Conservation (phyloP, 1,140 invertebrate genomes). For the Nixonia krombeini region DNA sequence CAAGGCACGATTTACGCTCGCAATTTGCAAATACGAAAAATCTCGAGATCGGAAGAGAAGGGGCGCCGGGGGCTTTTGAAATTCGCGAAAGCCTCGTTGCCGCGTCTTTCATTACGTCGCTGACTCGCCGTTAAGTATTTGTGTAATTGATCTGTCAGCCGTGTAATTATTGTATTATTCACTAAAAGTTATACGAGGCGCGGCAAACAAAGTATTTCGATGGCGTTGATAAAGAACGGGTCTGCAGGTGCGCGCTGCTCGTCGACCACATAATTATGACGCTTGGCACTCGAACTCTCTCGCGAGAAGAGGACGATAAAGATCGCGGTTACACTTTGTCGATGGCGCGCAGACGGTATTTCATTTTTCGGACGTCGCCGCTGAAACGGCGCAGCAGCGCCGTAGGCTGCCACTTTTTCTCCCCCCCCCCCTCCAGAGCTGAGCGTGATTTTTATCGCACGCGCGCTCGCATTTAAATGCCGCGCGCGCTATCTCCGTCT, state of each 20-base stretch:
- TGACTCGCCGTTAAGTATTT: conserved; percentile 33
- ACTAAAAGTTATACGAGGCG: conserved; percentile 37
- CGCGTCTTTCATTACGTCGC: conserved; percentile 22
- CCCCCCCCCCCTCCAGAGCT: too few species aligned
- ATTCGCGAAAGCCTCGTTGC: conserved; percentile 31
- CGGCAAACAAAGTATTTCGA: conserved; percentile 32
- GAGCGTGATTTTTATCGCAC: too few species aligned
- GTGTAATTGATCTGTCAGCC: conserved; percentile 48
- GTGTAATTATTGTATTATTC: conserved; percentile 44
- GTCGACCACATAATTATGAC: conserved; percentile 43
- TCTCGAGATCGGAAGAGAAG: neutral
- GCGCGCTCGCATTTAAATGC: too few species aligned
- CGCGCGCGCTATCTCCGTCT: too few species aligned
- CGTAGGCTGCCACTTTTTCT: too few species aligned
- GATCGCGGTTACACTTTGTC: conserved; percentile 29
- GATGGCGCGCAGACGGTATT: neutral
- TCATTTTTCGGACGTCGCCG: too few species aligned
- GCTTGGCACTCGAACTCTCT: conserved; percentile 42
- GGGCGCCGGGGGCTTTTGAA: conserved; percentile 3
- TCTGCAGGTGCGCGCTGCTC: conserved; percentile 35
- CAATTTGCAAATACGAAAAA: conserved; percentile 5
- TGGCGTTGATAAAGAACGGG: conserved; percentile 42
- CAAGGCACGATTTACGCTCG: neutral
- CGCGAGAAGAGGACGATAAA: conserved; percentile 31
- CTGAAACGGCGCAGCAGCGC: too few species aligned